Base-by-base conservation (phyloP, 2,888 invertebrate genomes). In the Trypoxylon attenuatum region DNA sequence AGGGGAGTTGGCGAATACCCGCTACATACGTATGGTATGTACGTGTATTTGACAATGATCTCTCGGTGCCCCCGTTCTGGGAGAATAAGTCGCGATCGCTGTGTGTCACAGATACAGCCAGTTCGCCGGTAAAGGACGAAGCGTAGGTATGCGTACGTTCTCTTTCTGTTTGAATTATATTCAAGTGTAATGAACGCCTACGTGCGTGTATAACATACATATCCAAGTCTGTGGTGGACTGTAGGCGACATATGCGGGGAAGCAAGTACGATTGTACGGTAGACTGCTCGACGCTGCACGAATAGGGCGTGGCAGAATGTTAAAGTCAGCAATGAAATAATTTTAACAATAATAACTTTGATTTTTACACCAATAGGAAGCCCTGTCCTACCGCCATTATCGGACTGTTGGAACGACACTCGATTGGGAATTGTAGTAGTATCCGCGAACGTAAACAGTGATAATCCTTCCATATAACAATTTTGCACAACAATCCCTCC, bases 281-380 rank as follows among this genome's bases (percentile, higher is more conserved):
- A 81, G 78, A 81, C 81, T 79, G 81, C 78, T 72, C 76, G 80
- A 81, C 81, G 78, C 81, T 78, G 41, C 51, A 67, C 54, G 66
- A 49, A 55, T 54, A 76, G 76, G 80, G 79, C 77, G 78, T 79
- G 77, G 78, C 76, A 63, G 64, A 67, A 38, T 39, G 39, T 46
- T 39, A 45, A 47, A 42, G 39, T 47, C 29, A 42, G 21, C 47
- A 38, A 61, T 67, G 61, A 67, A 57, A 45, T 50, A 61, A 61
- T 61, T 67, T n/a, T 45, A 39, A 51, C 42, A 53, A 67, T 47
- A 38, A 22, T 22, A 21, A 29, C 15, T 22, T 10, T 50, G 38
- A 50, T 50, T 50, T 50, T 21, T 3, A 6, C 8, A 3, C 16
- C 10, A 39, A 50, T 39, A 5, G 23, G 13, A 21, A 22, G 15